Percentiles rank a stretch among this genome's conserved stretches.
Evolutionary conservation across 2,113 vertebrate species (phyloP).

Genomic region (Callithrix jacchus): DNA sequence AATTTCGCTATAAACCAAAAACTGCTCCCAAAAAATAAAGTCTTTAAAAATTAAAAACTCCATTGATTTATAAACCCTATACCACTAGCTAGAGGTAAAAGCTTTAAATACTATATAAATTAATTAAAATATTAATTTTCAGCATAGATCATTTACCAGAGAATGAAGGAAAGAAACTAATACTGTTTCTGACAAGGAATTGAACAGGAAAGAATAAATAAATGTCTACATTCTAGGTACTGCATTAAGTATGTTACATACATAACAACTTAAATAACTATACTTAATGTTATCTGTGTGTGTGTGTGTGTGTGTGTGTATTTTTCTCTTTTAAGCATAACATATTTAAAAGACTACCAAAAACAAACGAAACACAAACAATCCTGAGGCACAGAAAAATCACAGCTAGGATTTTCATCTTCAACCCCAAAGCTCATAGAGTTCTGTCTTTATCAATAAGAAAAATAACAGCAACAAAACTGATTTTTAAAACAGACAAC

Average conservation of each 20-base stretch:
- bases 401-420: neutral
- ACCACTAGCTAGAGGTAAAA: neutral
- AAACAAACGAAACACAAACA: conserved; percentile 17
- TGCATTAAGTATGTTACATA: neutral
- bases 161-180: neutral
- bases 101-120: neutral
- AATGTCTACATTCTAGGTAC: neutral
- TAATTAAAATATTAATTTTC: neutral
- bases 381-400: neutral
- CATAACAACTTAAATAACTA: too few relatives aligned
- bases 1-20: neutral
- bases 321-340: neutral
- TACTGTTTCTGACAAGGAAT: conserved; percentile 12
- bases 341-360: neutral
- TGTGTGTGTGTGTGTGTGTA: too few relatives aligned
- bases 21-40: neutral
- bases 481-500: neutral
- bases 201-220: neutral
- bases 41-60: neutral
- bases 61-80: neutral
- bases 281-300: too few relatives aligned
- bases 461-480: neutral
- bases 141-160: neutral
- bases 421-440: neutral
- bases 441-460: neutral